These are phyloP conservation scores for Matsumyia berberina DNA, from an alignment of 2,888 invertebrate genomes.

Conservation along the genomic window DNA sequence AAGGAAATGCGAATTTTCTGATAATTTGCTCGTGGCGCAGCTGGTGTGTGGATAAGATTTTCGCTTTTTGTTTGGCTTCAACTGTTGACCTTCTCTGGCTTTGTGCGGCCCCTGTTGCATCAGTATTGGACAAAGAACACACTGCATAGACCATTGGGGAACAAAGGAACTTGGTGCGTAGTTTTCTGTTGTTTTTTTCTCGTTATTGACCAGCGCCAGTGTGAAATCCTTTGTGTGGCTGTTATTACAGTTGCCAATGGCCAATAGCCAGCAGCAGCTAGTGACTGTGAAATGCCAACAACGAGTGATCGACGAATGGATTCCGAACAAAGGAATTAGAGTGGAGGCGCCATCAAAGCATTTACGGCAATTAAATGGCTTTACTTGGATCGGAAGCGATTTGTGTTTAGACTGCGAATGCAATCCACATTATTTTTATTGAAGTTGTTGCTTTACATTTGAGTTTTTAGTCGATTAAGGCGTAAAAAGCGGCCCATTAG, in stretches of 20 bases:
- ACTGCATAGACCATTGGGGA: constrained; percentile 21
- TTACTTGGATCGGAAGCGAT: not conserved
- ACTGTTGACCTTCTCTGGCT: constrained; percentile 64
- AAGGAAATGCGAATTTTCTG: constrained; percentile 73
- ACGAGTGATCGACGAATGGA: constrained; percentile 27
- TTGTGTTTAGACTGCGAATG: not conserved
- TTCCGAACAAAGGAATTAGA: constrained; percentile 26
- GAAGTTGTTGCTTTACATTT: too few relatives aligned
- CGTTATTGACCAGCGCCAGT: constrained; percentile 55
- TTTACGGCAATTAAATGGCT: constrained; percentile 6
- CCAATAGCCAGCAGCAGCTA: not conserved
- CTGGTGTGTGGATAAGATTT: constrained; percentile 54
- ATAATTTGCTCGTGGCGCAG: constrained; percentile 63
- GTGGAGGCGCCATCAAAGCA: not conserved
- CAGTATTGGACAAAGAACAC: constrained; percentile 18
- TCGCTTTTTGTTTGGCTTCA: constrained; percentile 36
- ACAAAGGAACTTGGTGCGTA: constrained; percentile 61
- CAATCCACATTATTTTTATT: too few relatives aligned
- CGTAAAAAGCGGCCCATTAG: too few relatives aligned
- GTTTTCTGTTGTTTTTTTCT: constrained; percentile 11
- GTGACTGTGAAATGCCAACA: constrained; percentile 15
- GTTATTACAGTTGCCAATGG: constrained; percentile 29
- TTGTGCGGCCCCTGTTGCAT: constrained; percentile 43
- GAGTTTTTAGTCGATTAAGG: too few relatives aligned
- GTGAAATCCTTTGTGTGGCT: constrained; percentile 68